Evolutionary conservation across 2,888 invertebrate genomes (phyloP).

Genomic region (Eilema depressum): DNA sequence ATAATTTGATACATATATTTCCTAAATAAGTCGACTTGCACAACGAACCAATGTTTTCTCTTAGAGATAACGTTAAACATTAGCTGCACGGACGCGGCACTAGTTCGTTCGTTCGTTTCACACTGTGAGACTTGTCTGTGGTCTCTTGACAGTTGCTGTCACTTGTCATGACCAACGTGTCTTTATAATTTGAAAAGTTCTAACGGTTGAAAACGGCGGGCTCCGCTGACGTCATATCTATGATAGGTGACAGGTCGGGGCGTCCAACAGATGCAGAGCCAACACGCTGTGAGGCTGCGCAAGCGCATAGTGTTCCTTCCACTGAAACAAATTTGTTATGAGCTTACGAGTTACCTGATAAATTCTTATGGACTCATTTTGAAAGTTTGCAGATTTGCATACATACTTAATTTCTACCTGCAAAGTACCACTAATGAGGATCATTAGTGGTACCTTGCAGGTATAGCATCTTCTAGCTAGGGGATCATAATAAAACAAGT

Average conservation of each 20-base stretch:
- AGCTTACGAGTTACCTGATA: too few relatives aligned
- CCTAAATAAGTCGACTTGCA: conserved; percentile 24
- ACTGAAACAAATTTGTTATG: conserved; percentile 38
- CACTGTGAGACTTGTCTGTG: conserved; percentile 5
- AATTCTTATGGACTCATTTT: too few relatives aligned
- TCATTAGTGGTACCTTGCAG: too few relatives aligned
- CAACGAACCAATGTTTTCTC: conserved; percentile 19
- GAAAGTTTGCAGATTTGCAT: too few relatives aligned
- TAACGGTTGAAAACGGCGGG: conserved; percentile 6
- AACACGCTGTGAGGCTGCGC: conserved; percentile 8
- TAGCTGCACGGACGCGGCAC: conserved; percentile 23
- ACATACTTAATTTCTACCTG: too few relatives aligned
- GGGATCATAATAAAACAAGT: too few relatives aligned
- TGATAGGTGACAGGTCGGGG: conserved; percentile 1
- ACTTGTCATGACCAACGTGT: conserved; percentile 1
- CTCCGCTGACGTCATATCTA: background rate
- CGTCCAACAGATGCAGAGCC: conserved; percentile 13
- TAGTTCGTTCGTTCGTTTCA: conserved; percentile 6
- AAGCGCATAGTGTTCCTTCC: conserved; percentile 47
- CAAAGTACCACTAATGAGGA: too few relatives aligned
- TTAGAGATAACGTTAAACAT: conserved; percentile 28
- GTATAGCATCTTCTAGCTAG: too few relatives aligned
- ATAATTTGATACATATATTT: conserved; percentile 13
- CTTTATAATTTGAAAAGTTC: background rate
- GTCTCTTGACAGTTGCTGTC: conserved; percentile 13